A percentile compares a stretch with the other conserved stretches of the same genome.
phyloP scores from a whole-genome alignment of 2,113 vertebrate genomes.

The Thryonomys swinderianus region DNA sequence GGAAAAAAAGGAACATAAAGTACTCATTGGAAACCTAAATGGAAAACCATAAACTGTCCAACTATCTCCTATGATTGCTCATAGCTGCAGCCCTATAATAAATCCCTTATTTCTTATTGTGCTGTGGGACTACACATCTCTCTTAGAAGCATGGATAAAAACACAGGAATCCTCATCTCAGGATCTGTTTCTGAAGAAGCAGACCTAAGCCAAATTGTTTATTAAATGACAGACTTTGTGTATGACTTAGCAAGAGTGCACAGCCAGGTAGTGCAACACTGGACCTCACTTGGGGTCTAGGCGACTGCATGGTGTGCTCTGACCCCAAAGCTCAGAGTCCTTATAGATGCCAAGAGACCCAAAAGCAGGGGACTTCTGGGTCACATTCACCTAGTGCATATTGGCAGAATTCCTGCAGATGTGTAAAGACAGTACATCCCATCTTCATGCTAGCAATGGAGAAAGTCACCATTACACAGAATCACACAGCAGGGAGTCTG shows the following conservation, averaged over 20 bases:
- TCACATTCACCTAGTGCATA: neutral
- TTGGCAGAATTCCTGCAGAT: conserved; percentile 29
- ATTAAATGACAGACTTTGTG: neutral
- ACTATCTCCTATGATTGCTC: neutral
- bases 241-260: neutral
- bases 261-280: neutral
- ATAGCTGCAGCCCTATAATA: neutral
- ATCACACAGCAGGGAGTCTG: neutral
- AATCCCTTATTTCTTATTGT: neutral
- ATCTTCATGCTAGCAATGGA: neutral
- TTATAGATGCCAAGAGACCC: neutral
- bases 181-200: neutral
- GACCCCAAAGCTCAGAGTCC: neutral
- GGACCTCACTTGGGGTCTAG: neutral
- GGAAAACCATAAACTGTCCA: neutral
- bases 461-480: neutral
- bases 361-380: neutral
- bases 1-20: neutral
- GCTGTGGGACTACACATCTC: neutral
- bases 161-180: neutral
- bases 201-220: neutral
- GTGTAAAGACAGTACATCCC: neutral
- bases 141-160: neutral
- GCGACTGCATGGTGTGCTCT: neutral
- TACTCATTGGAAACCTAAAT: neutral